Conservation (phyloP, 2,888 invertebrate species). For the Gisinianus flammeolus region DNA sequence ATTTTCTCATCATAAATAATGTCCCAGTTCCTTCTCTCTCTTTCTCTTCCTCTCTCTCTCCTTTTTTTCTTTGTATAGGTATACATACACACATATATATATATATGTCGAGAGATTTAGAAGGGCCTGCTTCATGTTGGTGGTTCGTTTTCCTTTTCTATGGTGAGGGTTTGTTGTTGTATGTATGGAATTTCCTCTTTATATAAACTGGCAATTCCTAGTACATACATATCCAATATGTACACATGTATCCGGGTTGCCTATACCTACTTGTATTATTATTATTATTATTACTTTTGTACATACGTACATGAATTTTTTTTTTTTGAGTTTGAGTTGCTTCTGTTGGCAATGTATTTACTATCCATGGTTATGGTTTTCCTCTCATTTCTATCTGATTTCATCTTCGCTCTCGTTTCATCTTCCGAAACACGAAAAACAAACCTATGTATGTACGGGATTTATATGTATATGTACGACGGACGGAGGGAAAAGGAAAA, state of each 20-base stretch:
- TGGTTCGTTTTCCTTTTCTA: background rate
- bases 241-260: background rate
- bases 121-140: too few species aligned
- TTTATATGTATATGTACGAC: background rate
- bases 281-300: too few species aligned
- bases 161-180: too few species aligned
- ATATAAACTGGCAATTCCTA: too few species aligned
- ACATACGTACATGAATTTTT: too few species aligned
- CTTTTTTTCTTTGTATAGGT: background rate
- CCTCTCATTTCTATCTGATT: constrained; percentile 12
- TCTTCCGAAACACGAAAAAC: background rate
- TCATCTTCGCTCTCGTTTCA: constrained; percentile 1
- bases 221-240: too few species aligned
- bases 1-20: constrained; percentile 55
- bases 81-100: background rate
- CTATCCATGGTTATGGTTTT: background rate
- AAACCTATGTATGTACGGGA: background rate
- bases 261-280: too few species aligned
- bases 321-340: too few species aligned
- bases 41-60: constrained; percentile 11
- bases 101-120: too few species aligned
- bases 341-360: constrained; percentile 17
- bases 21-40: constrained; percentile 30
- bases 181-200: too few species aligned
- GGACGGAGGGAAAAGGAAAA: background rate